Conservation (phyloP, 2,888 invertebrate species). For the Phania funesta region DNA sequence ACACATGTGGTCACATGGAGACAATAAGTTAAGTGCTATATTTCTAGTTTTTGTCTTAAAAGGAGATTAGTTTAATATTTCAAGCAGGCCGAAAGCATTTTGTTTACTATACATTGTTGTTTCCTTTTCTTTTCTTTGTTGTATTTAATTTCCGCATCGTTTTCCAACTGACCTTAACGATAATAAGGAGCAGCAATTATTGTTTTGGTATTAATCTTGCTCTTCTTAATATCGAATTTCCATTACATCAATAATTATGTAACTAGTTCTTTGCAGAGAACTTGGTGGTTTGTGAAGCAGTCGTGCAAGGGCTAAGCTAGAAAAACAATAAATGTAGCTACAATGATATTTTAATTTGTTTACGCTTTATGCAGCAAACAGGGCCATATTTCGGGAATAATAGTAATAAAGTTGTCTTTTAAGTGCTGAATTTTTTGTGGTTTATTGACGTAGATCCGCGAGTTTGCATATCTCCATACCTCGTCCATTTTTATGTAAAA, state of each 20-base stretch:
- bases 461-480: too few species aligned
- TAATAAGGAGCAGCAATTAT: slow-evolving; percentile 32
- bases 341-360: too few species aligned
- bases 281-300: too few species aligned
- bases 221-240: not conserved
- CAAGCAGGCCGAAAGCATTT: slow-evolving; percentile 47
- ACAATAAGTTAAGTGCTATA: slow-evolving; percentile 51
- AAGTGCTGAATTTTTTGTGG: too few species aligned
- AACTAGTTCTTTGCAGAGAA: too few species aligned
- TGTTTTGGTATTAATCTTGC: slow-evolving; percentile 26
- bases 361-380: too few species aligned
- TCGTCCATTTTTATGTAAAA: too few species aligned
- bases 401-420: too few species aligned
- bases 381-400: too few species aligned
- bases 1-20: slow-evolving; percentile 61
- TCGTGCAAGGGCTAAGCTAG: too few species aligned
- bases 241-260: not conserved
- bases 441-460: too few species aligned
- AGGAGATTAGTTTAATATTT: slow-evolving; percentile 55
- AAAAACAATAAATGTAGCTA: too few species aligned
- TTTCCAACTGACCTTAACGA: slow-evolving; percentile 55
- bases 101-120: not conserved
- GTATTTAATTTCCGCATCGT: not conserved
- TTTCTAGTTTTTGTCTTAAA: slow-evolving; percentile 42
- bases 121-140: not conserved